Conservation (phyloP, 2,113 vertebrate species). For the Leptocoma aspasia region DNA sequence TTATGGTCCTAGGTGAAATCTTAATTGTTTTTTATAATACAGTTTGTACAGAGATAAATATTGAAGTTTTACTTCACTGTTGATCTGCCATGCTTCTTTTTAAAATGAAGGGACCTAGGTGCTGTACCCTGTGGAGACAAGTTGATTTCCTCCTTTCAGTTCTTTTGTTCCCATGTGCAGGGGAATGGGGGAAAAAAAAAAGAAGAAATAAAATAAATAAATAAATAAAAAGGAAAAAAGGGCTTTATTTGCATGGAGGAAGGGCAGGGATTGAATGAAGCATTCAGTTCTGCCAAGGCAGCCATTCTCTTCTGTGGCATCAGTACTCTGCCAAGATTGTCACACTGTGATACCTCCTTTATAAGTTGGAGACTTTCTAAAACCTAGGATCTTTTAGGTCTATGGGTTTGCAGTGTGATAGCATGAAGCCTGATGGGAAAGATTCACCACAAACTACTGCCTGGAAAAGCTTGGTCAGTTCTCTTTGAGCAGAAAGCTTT, state of each 20-base stretch:
- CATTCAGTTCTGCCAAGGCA: constrained; percentile 32
- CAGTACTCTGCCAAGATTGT: constrained; percentile 30
- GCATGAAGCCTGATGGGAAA: not conserved
- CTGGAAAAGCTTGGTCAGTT: not conserved
- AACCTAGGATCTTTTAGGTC: not conserved
- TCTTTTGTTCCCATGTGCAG: not conserved
- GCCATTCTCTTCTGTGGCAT: not conserved
- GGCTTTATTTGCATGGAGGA: not conserved
- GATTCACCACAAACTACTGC: not conserved
- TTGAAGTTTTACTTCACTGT: not conserved
- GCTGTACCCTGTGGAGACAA: not conserved
- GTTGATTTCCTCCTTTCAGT: not conserved
- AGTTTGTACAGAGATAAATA: not conserved
- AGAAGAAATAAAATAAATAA: not conserved
- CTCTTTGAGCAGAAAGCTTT: not conserved
- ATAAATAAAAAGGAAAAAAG: no score
- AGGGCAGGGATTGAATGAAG: constrained; percentile 12
- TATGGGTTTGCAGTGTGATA: not conserved
- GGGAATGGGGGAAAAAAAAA: not conserved
- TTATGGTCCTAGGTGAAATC: not conserved
- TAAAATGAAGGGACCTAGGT: not conserved
- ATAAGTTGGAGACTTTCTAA: constrained; percentile 13
- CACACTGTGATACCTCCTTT: constrained; percentile 13
- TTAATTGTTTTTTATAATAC: not conserved
- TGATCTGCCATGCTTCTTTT: not conserved